Percentiles rank a stretch among this genome's conserved stretches.
Evolutionary conservation across 2,888 invertebrate species (phyloP).

Genomic region (Stenolophus ochropezus): DNA sequence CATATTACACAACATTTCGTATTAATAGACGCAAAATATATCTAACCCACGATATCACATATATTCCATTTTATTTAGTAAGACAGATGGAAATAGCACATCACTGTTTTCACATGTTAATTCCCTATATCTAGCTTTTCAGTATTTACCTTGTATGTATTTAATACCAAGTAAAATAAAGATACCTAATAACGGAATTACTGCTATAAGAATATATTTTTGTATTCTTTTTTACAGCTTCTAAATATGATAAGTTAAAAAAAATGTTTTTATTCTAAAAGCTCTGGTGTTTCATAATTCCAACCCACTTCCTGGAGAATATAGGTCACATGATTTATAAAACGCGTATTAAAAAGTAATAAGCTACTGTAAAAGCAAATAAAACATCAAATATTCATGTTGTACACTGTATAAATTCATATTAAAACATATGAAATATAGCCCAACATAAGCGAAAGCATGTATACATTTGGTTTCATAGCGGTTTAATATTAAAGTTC

Average conservation of each 20-base stretch:
- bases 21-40: no score
- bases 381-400: background rate
- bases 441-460: background rate
- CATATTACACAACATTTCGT: no score
- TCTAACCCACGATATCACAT: no score
- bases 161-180: no score
- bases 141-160: no score
- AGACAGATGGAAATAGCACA: no score
- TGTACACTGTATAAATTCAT: background rate
- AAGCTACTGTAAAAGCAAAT: background rate
- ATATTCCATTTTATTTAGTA: no score
- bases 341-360: background rate
- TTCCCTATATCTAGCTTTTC: no score
- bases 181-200: no score
- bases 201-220: no score
- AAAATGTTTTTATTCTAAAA: background rate
- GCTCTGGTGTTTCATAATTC: background rate
- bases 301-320: background rate
- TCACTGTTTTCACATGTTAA: no score
- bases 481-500: conserved; percentile 12
- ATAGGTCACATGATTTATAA: background rate
- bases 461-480: conserved; percentile 7
- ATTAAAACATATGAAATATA: conserved; percentile 8
- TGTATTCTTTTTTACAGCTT: no score
- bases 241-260: background rate